Percentiles rank a stretch among this genome's conserved stretches.
These are phyloP conservation scores for Sterna hirundo DNA, from an alignment of 2,113 vertebrate genomes.

Conservation along the genomic window DNA sequence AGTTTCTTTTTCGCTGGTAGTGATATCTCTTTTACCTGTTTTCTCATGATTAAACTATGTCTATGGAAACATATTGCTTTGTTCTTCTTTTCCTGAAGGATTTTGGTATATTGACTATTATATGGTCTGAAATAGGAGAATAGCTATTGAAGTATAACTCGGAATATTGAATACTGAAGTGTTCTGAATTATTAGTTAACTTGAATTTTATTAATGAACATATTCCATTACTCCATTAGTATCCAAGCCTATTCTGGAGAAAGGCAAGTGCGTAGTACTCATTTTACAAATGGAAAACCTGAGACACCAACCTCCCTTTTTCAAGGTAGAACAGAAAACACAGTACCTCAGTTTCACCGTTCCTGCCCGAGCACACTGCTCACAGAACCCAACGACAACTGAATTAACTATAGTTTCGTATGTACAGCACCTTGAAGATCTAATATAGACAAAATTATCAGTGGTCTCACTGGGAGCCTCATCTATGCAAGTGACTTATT, in stretches of 20 bases:
- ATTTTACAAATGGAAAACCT: not conserved
- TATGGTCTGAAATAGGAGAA: not conserved
- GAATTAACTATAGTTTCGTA: not conserved
- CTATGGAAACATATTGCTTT: not conserved
- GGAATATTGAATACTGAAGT: not conserved
- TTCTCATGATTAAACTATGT: not conserved
- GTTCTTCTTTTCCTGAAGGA: not conserved
- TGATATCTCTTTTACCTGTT: not conserved
- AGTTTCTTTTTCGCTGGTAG: not conserved
- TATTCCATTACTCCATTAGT: not conserved
- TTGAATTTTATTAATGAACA: not conserved
- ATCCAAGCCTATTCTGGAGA: not conserved
- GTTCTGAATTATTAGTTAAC: not conserved
- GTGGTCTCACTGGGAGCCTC: not conserved
- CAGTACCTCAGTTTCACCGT: not conserved
- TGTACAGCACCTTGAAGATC: not conserved
- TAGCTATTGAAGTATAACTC: not conserved
- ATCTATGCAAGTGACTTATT: not conserved
- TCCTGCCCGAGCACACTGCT: not conserved
- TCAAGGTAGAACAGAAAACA: not conserved
- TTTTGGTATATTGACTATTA: rapidly evolving
- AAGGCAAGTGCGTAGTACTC: not conserved
- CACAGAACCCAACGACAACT: not conserved
- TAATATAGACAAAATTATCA: not conserved
- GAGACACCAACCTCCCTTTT: not conserved